Evolutionary conservation across 2,888 invertebrate species (phyloP), one percentile per base, ranked within the genome.

Genomic region (Lithodes maja): DNA sequence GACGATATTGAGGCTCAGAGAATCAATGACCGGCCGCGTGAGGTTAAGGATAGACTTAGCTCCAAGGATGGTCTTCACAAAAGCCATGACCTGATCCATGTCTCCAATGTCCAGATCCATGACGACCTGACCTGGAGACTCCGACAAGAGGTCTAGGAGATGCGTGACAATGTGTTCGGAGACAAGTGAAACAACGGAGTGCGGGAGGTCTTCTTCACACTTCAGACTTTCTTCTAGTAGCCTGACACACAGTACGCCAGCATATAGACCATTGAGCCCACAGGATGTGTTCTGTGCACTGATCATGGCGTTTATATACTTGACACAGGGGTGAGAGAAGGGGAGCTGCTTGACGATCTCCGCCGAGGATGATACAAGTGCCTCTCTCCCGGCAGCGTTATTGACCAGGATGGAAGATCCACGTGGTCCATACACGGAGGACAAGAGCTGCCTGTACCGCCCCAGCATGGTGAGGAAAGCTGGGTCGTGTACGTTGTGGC

Each of bases 251-350:
- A 90, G 77, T 9, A 86, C 15, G 5, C 90, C 90, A 77, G 83
- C 78, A 74, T 88, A 90, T 7, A 90, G 79, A 5, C 90, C 90
- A 88, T 86, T 74, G 49, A 83, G 83, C 49, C 88, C 86, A 54
- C 88, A 90, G 52, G 90, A 55, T 52, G 88, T 54, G 68, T 88
- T 85, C 68, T 90, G 90, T 54, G 90, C 90, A 82, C 82, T 83
- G 53, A 90, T 90, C 33, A 90, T 49, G n/a, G 90, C 90, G 83
- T 90, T 90, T 33, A 90, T 88, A 69, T 87, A 90, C 68, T 90
- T 90, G 9, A 86, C 83, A 79, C 80, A 83, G 2, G 90, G 90
- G 77, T 90, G 90, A n/a, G 71, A 68, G 80, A 88, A 88, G 3
- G 88, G 83, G n/a, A 90, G 49, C 52, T 88, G 78, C 33, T 90